These are phyloP conservation scores for Pararge aegeria DNA, from an alignment of 1,140 invertebrate species.

Conservation along the genomic window DNA sequence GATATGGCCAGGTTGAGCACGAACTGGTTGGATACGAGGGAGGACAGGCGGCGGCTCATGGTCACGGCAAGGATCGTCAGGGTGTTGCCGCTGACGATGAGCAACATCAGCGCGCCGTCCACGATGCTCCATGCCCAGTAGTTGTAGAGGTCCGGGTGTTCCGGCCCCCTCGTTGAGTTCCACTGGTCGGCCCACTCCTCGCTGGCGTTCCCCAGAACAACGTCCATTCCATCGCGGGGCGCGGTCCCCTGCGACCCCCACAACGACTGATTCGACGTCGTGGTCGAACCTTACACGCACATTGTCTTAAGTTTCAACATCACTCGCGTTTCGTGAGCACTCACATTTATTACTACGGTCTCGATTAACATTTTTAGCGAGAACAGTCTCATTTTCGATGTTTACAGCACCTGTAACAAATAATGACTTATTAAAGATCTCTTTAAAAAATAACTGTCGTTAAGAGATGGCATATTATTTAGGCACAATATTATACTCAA, in stretches of 20 bases:
- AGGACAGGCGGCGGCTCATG: slow-evolving; percentile 83
- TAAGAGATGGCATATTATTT: too few relatives aligned
- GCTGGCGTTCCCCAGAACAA: slow-evolving; percentile 60
- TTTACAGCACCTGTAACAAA: slow-evolving; percentile 40
- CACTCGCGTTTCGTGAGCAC: slow-evolving; percentile 43
- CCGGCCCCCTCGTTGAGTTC: slow-evolving; percentile 49
- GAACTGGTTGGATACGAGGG: slow-evolving; percentile 85
- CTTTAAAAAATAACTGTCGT: too few relatives aligned
- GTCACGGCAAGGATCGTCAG: slow-evolving; percentile 86
- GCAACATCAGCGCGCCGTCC: slow-evolving; percentile 82
- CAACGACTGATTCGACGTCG: slow-evolving; percentile 62
- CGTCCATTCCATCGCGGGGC: slow-evolving; percentile 76
- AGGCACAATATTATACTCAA: too few relatives aligned
- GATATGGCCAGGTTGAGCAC: slow-evolving; percentile 87
- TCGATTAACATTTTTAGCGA: slow-evolving; percentile 35
- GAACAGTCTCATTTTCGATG: slow-evolving; percentile 30
- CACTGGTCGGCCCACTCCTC: slow-evolving; percentile 33
- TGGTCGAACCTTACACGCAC: slow-evolving; percentile 57
- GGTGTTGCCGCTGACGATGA: slow-evolving; percentile 85
- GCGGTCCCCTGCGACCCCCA: slow-evolving; percentile 65
- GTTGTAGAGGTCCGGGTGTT: slow-evolving; percentile 60
- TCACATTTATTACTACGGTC: slow-evolving; percentile 26
- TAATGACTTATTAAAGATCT: background rate
- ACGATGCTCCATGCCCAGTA: slow-evolving; percentile 81
- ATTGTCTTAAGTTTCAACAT: slow-evolving; percentile 53